Conservation (phyloP, 2,797 vertebrate genomes). For the Phataginus tricuspis region DNA sequence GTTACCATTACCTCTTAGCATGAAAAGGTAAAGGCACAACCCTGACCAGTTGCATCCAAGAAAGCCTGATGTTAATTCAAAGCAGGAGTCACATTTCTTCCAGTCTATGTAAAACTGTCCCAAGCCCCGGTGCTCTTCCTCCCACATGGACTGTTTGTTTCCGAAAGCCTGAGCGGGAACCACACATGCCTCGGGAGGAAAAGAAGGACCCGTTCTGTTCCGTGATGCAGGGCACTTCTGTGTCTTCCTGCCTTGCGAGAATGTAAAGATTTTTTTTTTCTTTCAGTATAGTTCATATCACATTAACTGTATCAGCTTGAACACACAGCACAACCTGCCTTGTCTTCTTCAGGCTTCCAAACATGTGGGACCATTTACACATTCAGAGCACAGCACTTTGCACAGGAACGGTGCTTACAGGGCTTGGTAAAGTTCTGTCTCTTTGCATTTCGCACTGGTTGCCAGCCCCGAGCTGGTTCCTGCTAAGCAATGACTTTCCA, state of each 20-base stretch:
- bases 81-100: slow-evolving; percentile 15
- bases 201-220: neutral
- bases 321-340: neutral
- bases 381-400: slow-evolving; percentile 41
- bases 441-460: slow-evolving; percentile 64
- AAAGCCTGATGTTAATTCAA: slow-evolving; percentile 39
- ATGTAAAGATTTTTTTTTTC: neutral
- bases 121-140: neutral
- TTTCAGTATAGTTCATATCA: neutral
- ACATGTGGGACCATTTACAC: slow-evolving; percentile 64
- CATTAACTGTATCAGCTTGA: slow-evolving; percentile 26
- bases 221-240: neutral
- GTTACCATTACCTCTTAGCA: neutral
- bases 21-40: slow-evolving; percentile 51
- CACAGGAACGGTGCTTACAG: slow-evolving; percentile 63
- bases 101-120: neutral
- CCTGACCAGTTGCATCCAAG: neutral
- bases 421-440: slow-evolving; percentile 67
- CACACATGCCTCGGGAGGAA: neutral
- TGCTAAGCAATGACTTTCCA: slow-evolving; percentile 84
- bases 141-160: neutral
- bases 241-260: neutral
- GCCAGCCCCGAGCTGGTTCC: slow-evolving; percentile 68
- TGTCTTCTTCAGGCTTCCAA: slow-evolving; percentile 43
- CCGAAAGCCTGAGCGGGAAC: neutral